Conservation (phyloP, 2,888 invertebrate species). For the Clistopyga incitator region DNA sequence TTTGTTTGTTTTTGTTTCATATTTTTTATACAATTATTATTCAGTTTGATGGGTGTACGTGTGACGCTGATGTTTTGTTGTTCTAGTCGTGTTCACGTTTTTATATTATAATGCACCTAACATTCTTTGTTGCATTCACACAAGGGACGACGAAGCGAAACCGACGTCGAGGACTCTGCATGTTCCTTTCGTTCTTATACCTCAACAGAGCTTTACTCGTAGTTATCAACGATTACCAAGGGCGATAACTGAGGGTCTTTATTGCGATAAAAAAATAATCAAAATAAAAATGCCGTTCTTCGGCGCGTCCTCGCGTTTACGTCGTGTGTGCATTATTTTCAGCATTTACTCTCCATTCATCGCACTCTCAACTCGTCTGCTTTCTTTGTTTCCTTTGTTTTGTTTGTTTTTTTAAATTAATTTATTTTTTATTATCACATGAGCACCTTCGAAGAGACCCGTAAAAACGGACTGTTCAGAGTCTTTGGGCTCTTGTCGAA, state of each 20-base stretch:
- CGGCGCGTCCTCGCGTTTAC: slow-evolving; percentile 29
- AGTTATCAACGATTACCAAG: slow-evolving; percentile 26
- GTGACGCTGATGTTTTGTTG: slow-evolving; percentile 40
- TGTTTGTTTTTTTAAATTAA: slow-evolving; percentile 55
- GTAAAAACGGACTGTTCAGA: slow-evolving; percentile 49
- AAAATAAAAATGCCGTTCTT: slow-evolving; percentile 6
- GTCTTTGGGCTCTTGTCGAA: slow-evolving; percentile 51
- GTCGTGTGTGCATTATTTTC: slow-evolving; percentile 53
- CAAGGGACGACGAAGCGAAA: slow-evolving; percentile 66
- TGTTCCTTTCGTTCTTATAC: background rate
- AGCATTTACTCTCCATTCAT: slow-evolving; percentile 38
- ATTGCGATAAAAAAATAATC: no score
- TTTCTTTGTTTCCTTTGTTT: slow-evolving; percentile 49
- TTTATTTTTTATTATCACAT: slow-evolving; percentile 66
- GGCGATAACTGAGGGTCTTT: slow-evolving; percentile 13
- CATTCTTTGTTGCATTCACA: slow-evolving; percentile 61
- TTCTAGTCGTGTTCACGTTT: slow-evolving; percentile 55
- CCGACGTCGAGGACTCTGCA: slow-evolving; percentile 36
- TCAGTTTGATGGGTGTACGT: slow-evolving; percentile 61
- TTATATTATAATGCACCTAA: slow-evolving; percentile 60
- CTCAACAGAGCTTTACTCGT: slow-evolving; percentile 27
- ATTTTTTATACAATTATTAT: slow-evolving; percentile 70
- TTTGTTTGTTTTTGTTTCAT: slow-evolving; percentile 62
- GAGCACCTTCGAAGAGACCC: slow-evolving; percentile 64
- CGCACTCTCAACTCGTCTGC: slow-evolving; percentile 45